Base-by-base conservation (phyloP, 2,888 invertebrate genomes). In the Cantharis rufa region DNA sequence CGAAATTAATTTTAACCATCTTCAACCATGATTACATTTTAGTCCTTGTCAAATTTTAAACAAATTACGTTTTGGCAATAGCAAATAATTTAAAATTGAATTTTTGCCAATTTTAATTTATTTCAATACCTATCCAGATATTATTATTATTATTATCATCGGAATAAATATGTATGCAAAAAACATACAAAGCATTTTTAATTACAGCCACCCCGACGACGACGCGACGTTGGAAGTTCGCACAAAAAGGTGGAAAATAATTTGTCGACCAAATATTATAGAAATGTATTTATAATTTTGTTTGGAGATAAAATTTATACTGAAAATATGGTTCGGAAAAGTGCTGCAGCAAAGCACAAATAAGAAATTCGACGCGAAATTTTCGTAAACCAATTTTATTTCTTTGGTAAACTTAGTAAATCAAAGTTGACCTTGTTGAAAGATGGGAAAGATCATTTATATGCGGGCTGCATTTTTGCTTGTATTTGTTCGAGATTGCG, bases 381-480 rank as follows among this genome's bases (percentile, higher is more conserved):
- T 72, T 77, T 66, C 70, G 75, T 74, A 77, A 76, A 79, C 69
- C 79, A 78, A 80, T 78, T 74, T 79, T 79, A 80, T 80, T 80
- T 79, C 75, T 79, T 80, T 71, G 74, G 75, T 70, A 79, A 79
- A 80, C 78, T 79, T 79, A 72, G 74, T 74, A 78, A 80, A 80
- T 80, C 79, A 79, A 78, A 80, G 80, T 74, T 75, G 77, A 76
- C 75, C 78, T 78, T 80, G 77, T 80, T 78, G 78, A 80, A 80
- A 78, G 78, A 76, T 72, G 78, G 78, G 77, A 75, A 69, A 78
- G 76, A 77, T 80, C 79, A 81, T 81, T 80, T 81, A 81, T 81
- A 81, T 81, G 80, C 81, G 78, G 78, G 75, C 71, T 80, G 81
- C 81, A 81, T 80, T 81, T 81, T 78, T 76, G 70, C 76, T 77